Conservation (phyloP, 2,888 invertebrate species). For the Eristalis pertinax region DNA sequence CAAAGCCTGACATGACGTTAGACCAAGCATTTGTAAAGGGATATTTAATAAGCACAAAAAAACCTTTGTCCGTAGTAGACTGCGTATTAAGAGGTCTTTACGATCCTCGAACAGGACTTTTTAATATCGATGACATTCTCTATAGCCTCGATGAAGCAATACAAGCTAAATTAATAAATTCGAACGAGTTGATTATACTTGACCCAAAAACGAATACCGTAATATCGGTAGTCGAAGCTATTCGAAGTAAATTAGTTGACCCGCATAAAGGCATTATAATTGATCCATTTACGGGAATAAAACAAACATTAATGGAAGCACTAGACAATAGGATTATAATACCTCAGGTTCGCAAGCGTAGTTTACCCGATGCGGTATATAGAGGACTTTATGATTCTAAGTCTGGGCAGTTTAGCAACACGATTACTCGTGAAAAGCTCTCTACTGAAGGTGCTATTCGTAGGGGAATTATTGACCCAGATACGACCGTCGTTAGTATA, state of each 20-base stretch:
- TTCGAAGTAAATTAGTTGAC: constrained; percentile 89
- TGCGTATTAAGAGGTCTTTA: constrained; percentile 91
- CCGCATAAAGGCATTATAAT: constrained; percentile 89
- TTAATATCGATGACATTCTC: constrained; percentile 86
- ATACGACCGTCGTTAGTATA: constrained; percentile 92
- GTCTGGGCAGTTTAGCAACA: constrained; percentile 91
- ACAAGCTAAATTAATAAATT: constrained; percentile 88
- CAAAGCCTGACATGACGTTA: constrained; percentile 87
- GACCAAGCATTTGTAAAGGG: constrained; percentile 92
- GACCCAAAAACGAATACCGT: constrained; percentile 91
- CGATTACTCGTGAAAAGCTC: constrained; percentile 89
- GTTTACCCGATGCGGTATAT: constrained; percentile 93
- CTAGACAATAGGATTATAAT: constrained; percentile 91
- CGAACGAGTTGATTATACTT: constrained; percentile 88
- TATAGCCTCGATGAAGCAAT: constrained; percentile 90
- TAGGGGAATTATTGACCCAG: constrained; percentile 91
- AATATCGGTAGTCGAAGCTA: constrained; percentile 90
- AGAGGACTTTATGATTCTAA: constrained; percentile 94
- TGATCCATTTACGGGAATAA: constrained; percentile 88
- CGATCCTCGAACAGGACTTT: constrained; percentile 87
- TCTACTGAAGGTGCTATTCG: constrained; percentile 92
- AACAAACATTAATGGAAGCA: constrained; percentile 91
- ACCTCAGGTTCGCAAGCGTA: constrained; percentile 91
- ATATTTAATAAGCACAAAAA: constrained; percentile 89
- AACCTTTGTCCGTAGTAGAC: constrained; percentile 92